These are phyloP conservation scores for Rutpela maculata DNA, from an alignment of 2,888 invertebrate genomes.

Conservation along the genomic window DNA sequence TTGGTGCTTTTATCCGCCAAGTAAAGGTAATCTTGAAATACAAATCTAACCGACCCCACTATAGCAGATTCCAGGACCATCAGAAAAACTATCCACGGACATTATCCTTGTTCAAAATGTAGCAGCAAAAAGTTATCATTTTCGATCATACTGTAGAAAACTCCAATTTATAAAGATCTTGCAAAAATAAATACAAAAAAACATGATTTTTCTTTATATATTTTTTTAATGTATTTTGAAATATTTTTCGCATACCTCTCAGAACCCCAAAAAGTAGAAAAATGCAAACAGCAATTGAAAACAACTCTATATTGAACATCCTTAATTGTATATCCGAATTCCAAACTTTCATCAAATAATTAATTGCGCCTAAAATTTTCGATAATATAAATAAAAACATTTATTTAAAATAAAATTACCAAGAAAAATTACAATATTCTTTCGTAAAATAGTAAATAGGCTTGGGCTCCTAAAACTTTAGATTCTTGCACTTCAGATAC, in stretches of 20 bases:
- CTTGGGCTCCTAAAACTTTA: constrained; percentile 89
- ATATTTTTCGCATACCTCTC: neutral
- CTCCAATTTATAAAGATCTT: no score
- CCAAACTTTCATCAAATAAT: constrained; percentile 29
- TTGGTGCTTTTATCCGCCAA: no score
- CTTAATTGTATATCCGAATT: constrained; percentile 7
- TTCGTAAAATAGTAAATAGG: constrained; percentile 97
- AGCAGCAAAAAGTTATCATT: no score
- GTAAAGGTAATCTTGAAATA: no score
- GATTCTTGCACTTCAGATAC: constrained; percentile 89
- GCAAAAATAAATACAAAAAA: neutral
- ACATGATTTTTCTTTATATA: neutral
- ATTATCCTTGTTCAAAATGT: no score
- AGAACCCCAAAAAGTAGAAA: neutral
- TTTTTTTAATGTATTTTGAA: neutral
- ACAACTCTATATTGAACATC: neutral
- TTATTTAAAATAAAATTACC: constrained; percentile 31
- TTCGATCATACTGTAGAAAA: no score
- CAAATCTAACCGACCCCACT: no score
- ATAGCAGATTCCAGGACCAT: no score
- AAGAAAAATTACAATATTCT: constrained; percentile 82
- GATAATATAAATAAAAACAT: constrained; percentile 46
- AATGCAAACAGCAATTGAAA: neutral
- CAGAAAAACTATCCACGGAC: no score
- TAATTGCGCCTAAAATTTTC: constrained; percentile 25